Evolutionary conservation across 2,888 invertebrate species (phyloP), one percentile per base, ranked within the genome.

Genomic region (Nycteola revayana): DNA sequence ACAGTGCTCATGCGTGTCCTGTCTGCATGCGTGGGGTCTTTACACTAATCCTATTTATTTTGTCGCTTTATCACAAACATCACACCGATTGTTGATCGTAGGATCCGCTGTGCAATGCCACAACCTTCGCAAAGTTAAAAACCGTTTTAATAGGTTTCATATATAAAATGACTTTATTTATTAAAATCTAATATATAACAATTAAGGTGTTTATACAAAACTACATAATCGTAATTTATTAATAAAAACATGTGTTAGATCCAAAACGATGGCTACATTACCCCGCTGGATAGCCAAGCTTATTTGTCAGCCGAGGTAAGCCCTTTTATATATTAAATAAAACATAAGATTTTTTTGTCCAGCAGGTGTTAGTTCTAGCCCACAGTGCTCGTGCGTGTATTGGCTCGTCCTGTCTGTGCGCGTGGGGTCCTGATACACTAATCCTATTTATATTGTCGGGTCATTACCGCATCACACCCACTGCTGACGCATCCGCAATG

Each of bases 21-120:
- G 85, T 82, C 81, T 78, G 60, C 74, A 72, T 77, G 85, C 86
- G 87, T 85, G 87, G 87, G 87, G 86, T 66, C 78, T 75, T 68
- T 68, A 65, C 70, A 39, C 70, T 86, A 85, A 86, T 86, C 76
- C 77, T 76, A 82, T 86, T 86, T 79, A 75, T 79, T 74, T 75
- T 78, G 79, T 75, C 70, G 75, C 60, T 71, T 59, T 70, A 78
- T 79, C 81, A 82, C 73, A 74, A n/a, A 67, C 69, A 75, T 81
- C 81, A 66, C 75, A 77, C 79, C 76, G 73, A 77, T 80, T 33
- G 45, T 25, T 54, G 60, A 53, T 50, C n/a, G n/a, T n/a, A n/a
- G 66, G 66, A 73, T 76, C 75, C 75, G 69, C 52, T 5, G 7
- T 21, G 36, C 41, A 41, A 18, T 21, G 14, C 11, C 11, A 11